Base-by-base conservation (phyloP, 2,113 vertebrate genomes). In the Callospermophilus lateralis region DNA sequence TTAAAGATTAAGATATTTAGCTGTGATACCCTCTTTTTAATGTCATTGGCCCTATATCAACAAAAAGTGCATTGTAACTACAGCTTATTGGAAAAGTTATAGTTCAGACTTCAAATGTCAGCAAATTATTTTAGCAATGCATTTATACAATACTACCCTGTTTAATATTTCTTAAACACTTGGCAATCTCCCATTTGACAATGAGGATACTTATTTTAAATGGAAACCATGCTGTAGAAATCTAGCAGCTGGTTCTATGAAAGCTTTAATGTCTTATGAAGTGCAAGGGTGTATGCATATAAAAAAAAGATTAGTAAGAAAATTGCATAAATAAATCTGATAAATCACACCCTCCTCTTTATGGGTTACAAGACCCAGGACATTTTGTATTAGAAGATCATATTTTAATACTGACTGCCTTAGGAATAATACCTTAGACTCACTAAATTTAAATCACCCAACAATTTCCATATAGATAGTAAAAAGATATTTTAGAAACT, bases 91-190 rank as follows among this genome's bases (percentile, higher is more conserved):
- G 45, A 70, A 92, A 92, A 81, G 28, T 79, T 63, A 88, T 34
- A 88, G 12, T 80, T 89, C 89, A 28, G 28, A n/a, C 3, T 4
- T 65, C 39, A 70, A 76, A 87, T 30, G 5, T 85, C 17, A 58
- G 19, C 73, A 88, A 86, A 79, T 84, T 83, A 90, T 80, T 95
- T 97, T 19, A 92, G 30, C 45, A 58, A 70, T 74, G 4, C 11
- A 37, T 48, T 63, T 68, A 85, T 85, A 67, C 51, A 95, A 7
- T 51, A 34, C 13, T 65, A 42, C 34, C 17, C 84, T 68, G 24
- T 68, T 79, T 84, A 42, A 39, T 28, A 34, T 77, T 74, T 93
- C 26, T 76, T 61, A 80, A 85, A 74, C 37, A 73, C 73, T 84
- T 73, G 51, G 74, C 2, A n/a, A 19, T 24, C 58, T 37, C 34